Conservation (phyloP, 23 tunicate genomes). For the Phallusia fumigata region DNA sequence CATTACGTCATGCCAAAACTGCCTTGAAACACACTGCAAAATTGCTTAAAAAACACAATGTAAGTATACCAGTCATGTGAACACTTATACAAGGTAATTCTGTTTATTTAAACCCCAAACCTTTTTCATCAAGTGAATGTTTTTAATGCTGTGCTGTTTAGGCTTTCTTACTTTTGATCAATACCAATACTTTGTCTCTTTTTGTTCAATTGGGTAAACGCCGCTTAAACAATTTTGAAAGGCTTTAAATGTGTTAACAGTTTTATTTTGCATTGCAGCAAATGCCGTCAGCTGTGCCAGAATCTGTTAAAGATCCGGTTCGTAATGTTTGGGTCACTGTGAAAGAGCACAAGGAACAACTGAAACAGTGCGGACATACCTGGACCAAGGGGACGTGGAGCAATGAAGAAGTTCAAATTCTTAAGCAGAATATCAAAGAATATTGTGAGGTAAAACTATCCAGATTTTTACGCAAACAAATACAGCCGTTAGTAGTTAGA, state of each 20-base stretch:
- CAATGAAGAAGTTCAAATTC: slow-evolving; percentile 50
- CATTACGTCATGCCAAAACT: background rate
- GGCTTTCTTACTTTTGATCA: too few relatives aligned
- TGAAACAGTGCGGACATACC: slow-evolving; percentile 72
- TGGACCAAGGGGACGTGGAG: slow-evolving; percentile 97
- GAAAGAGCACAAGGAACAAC: slow-evolving; percentile 67
- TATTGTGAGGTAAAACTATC: slow-evolving; percentile 49
- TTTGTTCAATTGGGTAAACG: too few relatives aligned
- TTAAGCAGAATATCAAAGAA: slow-evolving; percentile 58
- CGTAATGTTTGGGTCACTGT: slow-evolving; percentile 85
- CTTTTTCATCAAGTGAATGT: too few relatives aligned
- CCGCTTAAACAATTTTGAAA: too few relatives aligned
- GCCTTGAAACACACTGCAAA: background rate
- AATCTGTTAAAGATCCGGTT: slow-evolving; percentile 53
- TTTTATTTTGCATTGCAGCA: too few relatives aligned
- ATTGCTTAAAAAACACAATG: background rate
- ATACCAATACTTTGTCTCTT: too few relatives aligned
- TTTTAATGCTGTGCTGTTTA: too few relatives aligned
- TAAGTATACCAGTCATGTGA: background rate
- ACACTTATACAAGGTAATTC: too few relatives aligned
- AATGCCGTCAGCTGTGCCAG: slow-evolving; percentile 12
- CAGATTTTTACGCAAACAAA: too few relatives aligned
- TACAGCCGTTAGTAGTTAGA: too few relatives aligned
- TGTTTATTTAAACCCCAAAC: too few relatives aligned
- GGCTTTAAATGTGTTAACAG: too few relatives aligned